These are phyloP conservation scores for Nymphalis c-album DNA, from an alignment of 2,888 invertebrate species.

Conservation along the genomic window DNA sequence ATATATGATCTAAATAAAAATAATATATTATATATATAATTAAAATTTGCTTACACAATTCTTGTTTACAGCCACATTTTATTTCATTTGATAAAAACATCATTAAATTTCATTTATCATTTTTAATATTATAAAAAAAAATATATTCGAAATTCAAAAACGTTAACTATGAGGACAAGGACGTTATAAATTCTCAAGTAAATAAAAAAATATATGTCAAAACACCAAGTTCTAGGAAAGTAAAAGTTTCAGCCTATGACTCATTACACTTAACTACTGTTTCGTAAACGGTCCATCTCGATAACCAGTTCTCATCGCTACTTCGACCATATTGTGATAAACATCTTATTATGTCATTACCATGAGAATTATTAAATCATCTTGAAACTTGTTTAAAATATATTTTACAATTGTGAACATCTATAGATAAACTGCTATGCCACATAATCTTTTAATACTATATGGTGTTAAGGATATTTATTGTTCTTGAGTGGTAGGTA, in stretches of 20 bases:
- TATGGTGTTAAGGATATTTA: too few species aligned
- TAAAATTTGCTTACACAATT: too few species aligned
- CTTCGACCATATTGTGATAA: slow-evolving; percentile 25
- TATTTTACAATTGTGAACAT: neutral
- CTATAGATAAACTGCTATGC: neutral
- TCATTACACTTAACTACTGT: slow-evolving; percentile 2
- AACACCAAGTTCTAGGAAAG: neutral
- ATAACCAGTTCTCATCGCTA: slow-evolving; percentile 30
- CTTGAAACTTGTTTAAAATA: neutral
- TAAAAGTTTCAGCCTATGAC: slow-evolving; percentile 7
- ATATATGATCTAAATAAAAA: too few species aligned
- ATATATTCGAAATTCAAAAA: too few species aligned
- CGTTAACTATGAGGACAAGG: neutral
- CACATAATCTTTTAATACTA: too few species aligned
- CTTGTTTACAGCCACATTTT: too few species aligned
- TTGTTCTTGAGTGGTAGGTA: too few species aligned
- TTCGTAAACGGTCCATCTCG: slow-evolving; percentile 28
- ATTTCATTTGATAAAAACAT: too few species aligned
- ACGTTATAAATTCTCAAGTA: neutral
- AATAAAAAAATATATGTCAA: neutral
- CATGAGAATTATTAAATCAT: slow-evolving; percentile 12
- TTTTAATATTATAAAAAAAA: too few species aligned
- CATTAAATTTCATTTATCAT: neutral
- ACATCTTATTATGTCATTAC: slow-evolving; percentile 23
- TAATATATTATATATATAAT: too few species aligned